These are phyloP conservation scores for Gallinago jamesoni DNA, from an alignment of 2,113 vertebrate species.

Conservation along the genomic window DNA sequence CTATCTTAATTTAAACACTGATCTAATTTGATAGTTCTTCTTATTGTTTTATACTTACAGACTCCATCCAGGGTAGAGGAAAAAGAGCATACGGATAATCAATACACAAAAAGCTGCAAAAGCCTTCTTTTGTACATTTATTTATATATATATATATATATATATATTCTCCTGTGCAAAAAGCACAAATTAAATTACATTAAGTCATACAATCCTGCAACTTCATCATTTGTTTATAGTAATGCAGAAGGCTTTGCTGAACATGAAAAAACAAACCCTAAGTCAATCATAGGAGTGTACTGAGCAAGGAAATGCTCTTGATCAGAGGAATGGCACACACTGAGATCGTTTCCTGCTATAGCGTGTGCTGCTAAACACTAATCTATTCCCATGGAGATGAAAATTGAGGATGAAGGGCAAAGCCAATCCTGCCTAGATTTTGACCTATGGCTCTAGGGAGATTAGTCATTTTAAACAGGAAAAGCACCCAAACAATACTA, in stretches of 20 bases:
- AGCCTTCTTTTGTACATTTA: accelerated
- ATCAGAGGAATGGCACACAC: background rate
- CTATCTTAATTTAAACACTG: background rate
- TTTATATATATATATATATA: too few relatives aligned
- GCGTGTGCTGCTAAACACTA: background rate
- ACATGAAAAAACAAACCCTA: background rate
- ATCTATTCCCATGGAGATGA: background rate
- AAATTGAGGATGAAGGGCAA: constrained; percentile 8
- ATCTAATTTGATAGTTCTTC: background rate
- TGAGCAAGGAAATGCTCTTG: background rate
- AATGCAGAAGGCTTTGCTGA: background rate
- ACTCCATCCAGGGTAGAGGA: background rate
- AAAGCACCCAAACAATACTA: constrained; percentile 7
- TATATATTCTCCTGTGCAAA: background rate
- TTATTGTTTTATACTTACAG: background rate
- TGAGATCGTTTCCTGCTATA: background rate
- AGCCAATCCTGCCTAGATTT: constrained; percentile 12
- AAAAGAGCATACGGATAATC: background rate
- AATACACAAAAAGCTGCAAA: background rate
- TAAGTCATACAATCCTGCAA: background rate
- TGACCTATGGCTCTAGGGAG: background rate
- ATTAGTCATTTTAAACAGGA: background rate
- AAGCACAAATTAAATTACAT: background rate
- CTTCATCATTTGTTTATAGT: background rate
- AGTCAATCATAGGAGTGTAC: background rate